Evolutionary conservation across 2,113 vertebrate genomes (phyloP), one percentile per base, ranked within the genome.

Genomic region (Vidua macroura): DNA sequence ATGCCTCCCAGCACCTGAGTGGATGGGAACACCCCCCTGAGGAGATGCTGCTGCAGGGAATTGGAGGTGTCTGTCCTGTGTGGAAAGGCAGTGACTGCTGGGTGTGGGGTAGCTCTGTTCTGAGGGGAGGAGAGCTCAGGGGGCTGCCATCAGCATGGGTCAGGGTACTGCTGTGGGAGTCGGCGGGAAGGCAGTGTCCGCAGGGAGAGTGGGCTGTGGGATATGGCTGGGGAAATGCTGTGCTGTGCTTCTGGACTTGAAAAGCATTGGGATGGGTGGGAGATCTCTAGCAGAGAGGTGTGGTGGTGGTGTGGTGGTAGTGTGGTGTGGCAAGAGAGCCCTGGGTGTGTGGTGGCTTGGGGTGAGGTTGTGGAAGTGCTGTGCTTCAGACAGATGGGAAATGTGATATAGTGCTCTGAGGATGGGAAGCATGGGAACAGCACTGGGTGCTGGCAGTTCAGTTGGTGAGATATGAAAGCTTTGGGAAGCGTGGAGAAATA

Each of bases 111-210:
- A 28, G 25, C 43, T 25, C 31, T 64, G 25, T 30, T 37, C 41
- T 1, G 2, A 10, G 16, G 11, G 7, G 9, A 51, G 35, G 30
- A 13, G 15, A 24, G 33, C 0, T 2, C 2, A 0, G 1, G n/a
- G n/a, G 55, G 15, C 63, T 62, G 39, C 49, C 33, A 35, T 37
- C 41, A 41, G 1, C 11, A 1, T 0, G 1, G 31, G 17, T 67
- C 68, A 27, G 43, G 11, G n/a, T 44, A 5, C 49, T 1, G 2
- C n/a, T 22, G n/a, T 22, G 41, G 25, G 15, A 67, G 28, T 37
- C 22, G 24, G 51, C 1, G 2, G 30, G 35, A 44, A 30, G 8
- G 21, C 49, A 6, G 15, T 4, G 1, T 78, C 49, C 21, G 3
- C 14, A 14, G 30, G 52, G 55, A 55, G 22, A 9, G 55, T 52